A percentile compares a stretch with the other conserved stretches of the same genome.
These are phyloP conservation scores for Apotomis capreana DNA, from an alignment of 2,888 invertebrate genomes.

Conservation along the genomic window DNA sequence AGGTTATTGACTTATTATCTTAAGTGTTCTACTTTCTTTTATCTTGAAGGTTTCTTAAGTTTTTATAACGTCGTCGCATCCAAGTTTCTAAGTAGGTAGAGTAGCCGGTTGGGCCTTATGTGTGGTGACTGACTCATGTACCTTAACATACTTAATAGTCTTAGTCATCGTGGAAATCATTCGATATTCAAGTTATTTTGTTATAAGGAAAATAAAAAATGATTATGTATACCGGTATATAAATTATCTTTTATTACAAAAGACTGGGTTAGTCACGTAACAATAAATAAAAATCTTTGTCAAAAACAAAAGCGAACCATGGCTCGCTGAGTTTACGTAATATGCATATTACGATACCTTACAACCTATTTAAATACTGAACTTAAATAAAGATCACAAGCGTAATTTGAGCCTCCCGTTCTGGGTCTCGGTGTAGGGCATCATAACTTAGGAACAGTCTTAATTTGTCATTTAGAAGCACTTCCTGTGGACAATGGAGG, in stretches of 20 bases:
- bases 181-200: conserved; percentile 13
- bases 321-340: conserved; percentile 74
- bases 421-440: conserved; percentile 77
- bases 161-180: conserved; percentile 8
- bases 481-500: conserved; percentile 97
- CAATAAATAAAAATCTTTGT: conserved; percentile 82
- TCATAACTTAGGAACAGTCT: conserved; percentile 78
- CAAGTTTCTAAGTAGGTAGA: conserved; percentile 20
- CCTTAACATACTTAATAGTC: conserved; percentile 5
- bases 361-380: conserved; percentile 81
- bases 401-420: conserved; percentile 79
- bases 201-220: conserved; percentile 56
- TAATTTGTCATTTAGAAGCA: conserved; percentile 83
- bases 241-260: conserved; percentile 79
- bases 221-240: conserved; percentile 77
- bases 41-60: conserved; percentile 3
- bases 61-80: conserved; percentile 9
- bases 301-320: conserved; percentile 66
- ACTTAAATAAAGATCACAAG: conserved; percentile 82
- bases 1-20: conserved; percentile 36
- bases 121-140: conserved; percentile 20
- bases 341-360: conserved; percentile 83
- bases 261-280: conserved; percentile 75
- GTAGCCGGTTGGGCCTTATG: background rate
- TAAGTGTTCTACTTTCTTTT: conserved; percentile 35